Base-by-base conservation (phyloP, 2,113 vertebrate genomes). In the Hippocampus abdominalis region DNA sequence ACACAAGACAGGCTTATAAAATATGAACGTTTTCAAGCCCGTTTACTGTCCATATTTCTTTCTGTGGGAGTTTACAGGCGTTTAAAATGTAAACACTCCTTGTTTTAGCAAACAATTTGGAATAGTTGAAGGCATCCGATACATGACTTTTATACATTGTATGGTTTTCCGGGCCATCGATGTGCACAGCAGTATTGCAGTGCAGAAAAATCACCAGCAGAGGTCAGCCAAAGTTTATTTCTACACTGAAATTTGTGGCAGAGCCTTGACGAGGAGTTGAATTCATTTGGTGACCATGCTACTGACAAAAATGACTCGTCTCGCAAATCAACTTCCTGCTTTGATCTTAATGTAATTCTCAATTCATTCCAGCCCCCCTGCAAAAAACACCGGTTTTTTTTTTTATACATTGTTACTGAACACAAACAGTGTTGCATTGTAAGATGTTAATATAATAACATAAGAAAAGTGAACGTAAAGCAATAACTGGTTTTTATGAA, bases 191-290 rank as follows among this genome's bases (percentile, higher is more conserved):
- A 53, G 27, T 21, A 8, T 21, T 77, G 76, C 64, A 83, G 49
- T 86, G 82, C 46, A 77, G 8, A 21, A 15, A 3, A 13, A 73
- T 40, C 25, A 69, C 86, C 88, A 87, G 77, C 66, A 90, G 88
- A 60, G 81, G 91, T 73, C 84, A 80, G 64, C 23, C 2, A 29
- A 32, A 60, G 64, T 57, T 11, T 1, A 65, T 16, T 44, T 46
- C n/a, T n/a, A 44, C 21, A 23, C 39, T 4, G 57, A 62, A 16
- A 36, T 56, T 56, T 56, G 23, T 56, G 54, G 46, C 46, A 25
- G 9, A 25, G 9, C 3, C 54, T 57, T 57, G 23, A 25, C 10
- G 1, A 20, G 8, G 8, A 32, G 12, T 6, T 27, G 15, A 32
- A 60, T 60, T 29, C 4, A 27, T 60, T 60, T 32, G 7, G 2